Conservation (phyloP, 2,797 vertebrate genomes). For the Antrozous pallidus region DNA sequence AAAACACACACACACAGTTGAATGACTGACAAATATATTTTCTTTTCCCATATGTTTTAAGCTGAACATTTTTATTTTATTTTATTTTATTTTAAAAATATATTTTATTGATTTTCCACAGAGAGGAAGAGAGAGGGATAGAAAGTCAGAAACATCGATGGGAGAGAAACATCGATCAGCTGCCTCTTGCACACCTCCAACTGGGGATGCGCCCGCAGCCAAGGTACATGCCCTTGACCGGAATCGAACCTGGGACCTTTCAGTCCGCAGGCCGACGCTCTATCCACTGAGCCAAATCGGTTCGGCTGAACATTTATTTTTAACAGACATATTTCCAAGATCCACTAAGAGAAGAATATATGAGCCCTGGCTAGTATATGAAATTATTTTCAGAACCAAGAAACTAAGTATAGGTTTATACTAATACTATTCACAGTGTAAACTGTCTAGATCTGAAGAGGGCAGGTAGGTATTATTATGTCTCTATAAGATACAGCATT, state of each 20-base stretch:
- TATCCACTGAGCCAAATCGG: too few species aligned
- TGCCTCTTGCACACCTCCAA: too few species aligned
- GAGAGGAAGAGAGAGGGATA: too few species aligned
- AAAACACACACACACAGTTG: neutral
- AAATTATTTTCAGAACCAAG: slow-evolving; percentile 70
- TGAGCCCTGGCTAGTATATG: slow-evolving; percentile 48
- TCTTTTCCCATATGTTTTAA: neutral
- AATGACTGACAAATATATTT: slow-evolving; percentile 35
- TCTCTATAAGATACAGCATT: neutral
- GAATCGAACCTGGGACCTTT: too few species aligned
- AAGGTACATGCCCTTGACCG: too few species aligned
- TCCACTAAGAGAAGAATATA: slow-evolving; percentile 41
- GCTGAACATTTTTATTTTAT: slow-evolving; percentile 40
- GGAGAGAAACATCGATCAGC: too few species aligned
- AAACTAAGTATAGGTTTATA: slow-evolving; percentile 63
- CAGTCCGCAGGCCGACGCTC: too few species aligned
- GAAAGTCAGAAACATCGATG: too few species aligned
- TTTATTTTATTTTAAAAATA: too few species aligned
- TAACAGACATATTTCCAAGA: slow-evolving; percentile 50
- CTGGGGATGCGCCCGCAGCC: too few species aligned
- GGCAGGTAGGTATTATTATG: neutral
- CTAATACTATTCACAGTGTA: slow-evolving; percentile 42
- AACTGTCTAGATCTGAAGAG: slow-evolving; percentile 45
- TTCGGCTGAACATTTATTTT: neutral
- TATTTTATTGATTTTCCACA: too few species aligned